These are phyloP conservation scores for Iphiclides podalirius DNA, from an alignment of 2,888 invertebrate species.

Conservation along the genomic window DNA sequence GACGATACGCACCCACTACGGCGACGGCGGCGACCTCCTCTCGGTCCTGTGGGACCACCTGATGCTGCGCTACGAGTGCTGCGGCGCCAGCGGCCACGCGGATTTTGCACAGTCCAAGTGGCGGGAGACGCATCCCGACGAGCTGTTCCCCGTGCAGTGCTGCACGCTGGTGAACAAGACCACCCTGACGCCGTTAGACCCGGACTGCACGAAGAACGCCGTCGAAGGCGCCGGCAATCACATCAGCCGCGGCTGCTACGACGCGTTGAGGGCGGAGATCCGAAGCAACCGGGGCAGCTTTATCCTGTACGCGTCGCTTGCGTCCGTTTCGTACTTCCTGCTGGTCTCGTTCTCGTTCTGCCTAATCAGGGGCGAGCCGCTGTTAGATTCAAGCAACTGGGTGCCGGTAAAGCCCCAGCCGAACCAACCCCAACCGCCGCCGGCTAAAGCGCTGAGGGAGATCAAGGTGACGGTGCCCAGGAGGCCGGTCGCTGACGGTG, in stretches of 20 bases:
- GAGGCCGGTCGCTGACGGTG: slow-evolving; percentile 46
- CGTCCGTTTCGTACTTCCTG: slow-evolving; percentile 39
- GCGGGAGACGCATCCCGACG: slow-evolving; percentile 44
- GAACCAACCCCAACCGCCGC: slow-evolving; percentile 36
- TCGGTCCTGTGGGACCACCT: slow-evolving; percentile 55
- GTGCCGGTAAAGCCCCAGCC: slow-evolving; percentile 38
- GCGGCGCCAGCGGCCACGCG: slow-evolving; percentile 50
- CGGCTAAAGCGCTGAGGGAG: slow-evolving; percentile 30
- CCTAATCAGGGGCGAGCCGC: slow-evolving; percentile 55
- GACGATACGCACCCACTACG: slow-evolving; percentile 50
- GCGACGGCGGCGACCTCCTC: slow-evolving; percentile 57
- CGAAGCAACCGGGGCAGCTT: slow-evolving; percentile 45
- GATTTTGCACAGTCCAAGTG: slow-evolving; percentile 58
- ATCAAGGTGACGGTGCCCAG: slow-evolving; percentile 33
- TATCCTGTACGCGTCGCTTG: slow-evolving; percentile 47
- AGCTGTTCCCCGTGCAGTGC: slow-evolving; percentile 57
- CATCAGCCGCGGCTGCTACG: slow-evolving; percentile 52
- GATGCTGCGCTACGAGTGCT: slow-evolving; percentile 64
- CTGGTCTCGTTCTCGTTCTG: slow-evolving; percentile 57
- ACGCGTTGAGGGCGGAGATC: slow-evolving; percentile 46
- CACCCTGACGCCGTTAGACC: slow-evolving; percentile 42
- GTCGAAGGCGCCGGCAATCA: slow-evolving; percentile 35
- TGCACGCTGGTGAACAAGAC: slow-evolving; percentile 52
- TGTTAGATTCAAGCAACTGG: slow-evolving; percentile 28
- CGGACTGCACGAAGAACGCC: slow-evolving; percentile 43